These are phyloP conservation scores for Balaenoptera acutorostrata DNA, from an alignment of 2,113 vertebrate species.

Conservation along the genomic window DNA sequence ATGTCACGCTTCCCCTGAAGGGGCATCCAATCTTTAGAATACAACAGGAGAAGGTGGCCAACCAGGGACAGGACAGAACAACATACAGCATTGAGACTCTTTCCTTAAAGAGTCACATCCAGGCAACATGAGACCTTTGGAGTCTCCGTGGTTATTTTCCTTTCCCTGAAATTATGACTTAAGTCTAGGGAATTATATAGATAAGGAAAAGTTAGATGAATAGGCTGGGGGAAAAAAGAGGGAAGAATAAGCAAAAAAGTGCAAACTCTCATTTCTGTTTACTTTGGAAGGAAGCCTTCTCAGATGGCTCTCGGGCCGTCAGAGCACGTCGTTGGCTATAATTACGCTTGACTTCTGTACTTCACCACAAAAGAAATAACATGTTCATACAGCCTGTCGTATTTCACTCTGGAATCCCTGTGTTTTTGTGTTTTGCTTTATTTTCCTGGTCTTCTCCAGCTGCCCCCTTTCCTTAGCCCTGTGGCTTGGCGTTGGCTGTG, in stretches of 20 bases:
- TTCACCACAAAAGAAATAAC: conserved; percentile 54
- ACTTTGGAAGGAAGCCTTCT: conserved; percentile 54
- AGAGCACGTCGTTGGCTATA: conserved; percentile 21
- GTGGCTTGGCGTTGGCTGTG: not conserved
- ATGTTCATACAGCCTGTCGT: conserved; percentile 8
- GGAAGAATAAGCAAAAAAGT: not conserved
- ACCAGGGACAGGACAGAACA: not conserved
- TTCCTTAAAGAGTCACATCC: not conserved
- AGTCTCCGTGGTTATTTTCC: conserved; percentile 36
- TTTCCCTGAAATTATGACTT: conserved; percentile 55
- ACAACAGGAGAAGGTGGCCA: not conserved
- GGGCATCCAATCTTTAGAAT: not conserved
- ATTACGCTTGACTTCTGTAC: conserved; percentile 59
- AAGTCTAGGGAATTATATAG: conserved; percentile 54
- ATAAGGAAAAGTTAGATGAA: conserved; percentile 36
- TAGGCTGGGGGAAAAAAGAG: not conserved
- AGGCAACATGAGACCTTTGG: not conserved
- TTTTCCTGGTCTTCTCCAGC: conserved; percentile 1
- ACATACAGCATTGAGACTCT: rapidly evolving
- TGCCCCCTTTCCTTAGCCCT: not conserved
- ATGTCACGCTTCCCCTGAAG: not conserved
- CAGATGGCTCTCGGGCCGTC: not conserved
- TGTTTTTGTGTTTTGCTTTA: not conserved
- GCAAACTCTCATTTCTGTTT: conserved; percentile 34
- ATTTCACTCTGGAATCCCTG: conserved; percentile 9